phyloP scores from a whole-genome alignment of 2,888 invertebrate genomes.

The Schrankia costaestrigalis region DNA sequence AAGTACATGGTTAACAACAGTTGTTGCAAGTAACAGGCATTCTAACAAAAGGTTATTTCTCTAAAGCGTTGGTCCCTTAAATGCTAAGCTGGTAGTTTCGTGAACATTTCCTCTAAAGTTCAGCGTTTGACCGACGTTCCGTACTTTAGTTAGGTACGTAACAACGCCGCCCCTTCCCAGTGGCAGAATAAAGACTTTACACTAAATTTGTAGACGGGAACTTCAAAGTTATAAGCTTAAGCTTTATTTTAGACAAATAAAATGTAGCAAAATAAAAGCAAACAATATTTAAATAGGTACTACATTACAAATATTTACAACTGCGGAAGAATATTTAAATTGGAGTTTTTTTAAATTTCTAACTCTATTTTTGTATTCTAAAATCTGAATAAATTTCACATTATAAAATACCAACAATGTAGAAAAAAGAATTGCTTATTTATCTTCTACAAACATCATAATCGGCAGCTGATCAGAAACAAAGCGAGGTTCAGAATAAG shows the following conservation, averaged over 20 bases:
- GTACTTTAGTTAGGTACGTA: constrained; percentile 39
- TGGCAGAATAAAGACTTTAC: constrained; percentile 40
- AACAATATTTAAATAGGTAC: too few relatives aligned
- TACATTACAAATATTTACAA: too few relatives aligned
- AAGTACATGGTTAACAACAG: constrained; percentile 17
- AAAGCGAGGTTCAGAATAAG: too few relatives aligned
- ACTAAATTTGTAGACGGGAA: constrained; percentile 29
- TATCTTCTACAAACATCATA: too few relatives aligned
- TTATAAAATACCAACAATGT: too few relatives aligned
- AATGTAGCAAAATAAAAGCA: neutral
- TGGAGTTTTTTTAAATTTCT: too few relatives aligned
- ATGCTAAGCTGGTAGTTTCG: constrained; percentile 41
- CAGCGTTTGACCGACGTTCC: constrained; percentile 42
- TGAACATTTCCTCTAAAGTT: constrained; percentile 48
- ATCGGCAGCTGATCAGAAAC: too few relatives aligned
- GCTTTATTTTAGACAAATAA: constrained; percentile 2
- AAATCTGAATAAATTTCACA: too few relatives aligned
- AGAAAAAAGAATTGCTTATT: too few relatives aligned
- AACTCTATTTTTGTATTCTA: too few relatives aligned
- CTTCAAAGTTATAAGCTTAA: constrained; percentile 30
- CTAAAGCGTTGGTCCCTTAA: constrained; percentile 38
- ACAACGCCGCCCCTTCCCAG: constrained; percentile 39
- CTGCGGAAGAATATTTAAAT: too few relatives aligned
- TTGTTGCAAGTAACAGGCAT: constrained; percentile 33
- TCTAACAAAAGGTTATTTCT: constrained; percentile 40